phyloP scores from a whole-genome alignment of 2,113 vertebrate species.

The Ceyx margarethae region DNA sequence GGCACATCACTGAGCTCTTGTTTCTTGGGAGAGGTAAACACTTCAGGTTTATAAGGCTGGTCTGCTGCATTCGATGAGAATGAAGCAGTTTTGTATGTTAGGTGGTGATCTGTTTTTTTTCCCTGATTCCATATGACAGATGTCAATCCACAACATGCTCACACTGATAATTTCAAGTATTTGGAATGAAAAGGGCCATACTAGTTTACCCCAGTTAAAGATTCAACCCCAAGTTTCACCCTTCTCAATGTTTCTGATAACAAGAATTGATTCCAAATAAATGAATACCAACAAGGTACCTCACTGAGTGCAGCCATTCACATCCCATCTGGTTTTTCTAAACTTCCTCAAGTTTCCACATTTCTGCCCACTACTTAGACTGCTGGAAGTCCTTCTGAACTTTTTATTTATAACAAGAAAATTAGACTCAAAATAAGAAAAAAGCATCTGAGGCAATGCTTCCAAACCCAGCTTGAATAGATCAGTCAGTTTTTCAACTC shows the following conservation, averaged over 20 bases:
- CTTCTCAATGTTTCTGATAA: background rate
- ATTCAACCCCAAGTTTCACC: background rate
- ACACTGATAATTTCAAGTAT: background rate
- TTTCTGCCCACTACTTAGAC: background rate
- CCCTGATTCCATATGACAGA: background rate
- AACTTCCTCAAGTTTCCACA: background rate
- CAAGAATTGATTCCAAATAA: background rate
- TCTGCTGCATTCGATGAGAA: background rate
- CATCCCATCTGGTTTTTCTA: background rate
- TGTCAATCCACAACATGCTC: background rate
- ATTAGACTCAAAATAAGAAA: background rate
- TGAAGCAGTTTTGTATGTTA: background rate
- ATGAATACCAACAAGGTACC: background rate
- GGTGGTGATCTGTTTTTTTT: fast-evolving
- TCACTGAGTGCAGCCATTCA: background rate
- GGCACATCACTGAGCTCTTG: background rate
- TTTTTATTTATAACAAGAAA: background rate
- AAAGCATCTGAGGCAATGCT: background rate
- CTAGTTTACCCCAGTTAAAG: background rate
- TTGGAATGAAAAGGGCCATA: background rate
- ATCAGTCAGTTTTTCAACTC: background rate
- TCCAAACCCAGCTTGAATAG: background rate
- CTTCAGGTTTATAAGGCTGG: background rate
- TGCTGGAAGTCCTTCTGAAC: background rate
- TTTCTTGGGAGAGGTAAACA: background rate